Percentiles rank a stretch among this genome's conserved stretches.
phyloP scores from a whole-genome alignment of 2,888 invertebrate genomes.

The Opisthograptis luteolata region DNA sequence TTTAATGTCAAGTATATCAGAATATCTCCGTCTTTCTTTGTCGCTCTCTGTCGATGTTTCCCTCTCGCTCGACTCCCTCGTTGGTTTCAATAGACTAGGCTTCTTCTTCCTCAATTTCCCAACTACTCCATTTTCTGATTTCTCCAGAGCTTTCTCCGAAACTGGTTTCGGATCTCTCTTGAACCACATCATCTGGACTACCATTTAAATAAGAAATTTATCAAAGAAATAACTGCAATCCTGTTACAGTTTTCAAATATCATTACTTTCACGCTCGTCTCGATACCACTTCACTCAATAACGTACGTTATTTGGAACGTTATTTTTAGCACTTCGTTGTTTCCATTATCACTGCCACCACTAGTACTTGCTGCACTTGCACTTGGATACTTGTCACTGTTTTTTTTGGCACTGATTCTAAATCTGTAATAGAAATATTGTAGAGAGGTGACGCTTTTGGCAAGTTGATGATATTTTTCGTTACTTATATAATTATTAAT shows the following conservation, averaged over 20 bases:
- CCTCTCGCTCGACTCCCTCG: conserved; percentile 76
- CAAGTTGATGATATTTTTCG: conserved; percentile 21
- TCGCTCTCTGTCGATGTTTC: conserved; percentile 79
- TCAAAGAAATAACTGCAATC: conserved; percentile 4
- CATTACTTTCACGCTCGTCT: conserved; percentile 10
- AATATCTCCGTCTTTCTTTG: conserved; percentile 74
- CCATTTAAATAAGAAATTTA: conserved; percentile 30
- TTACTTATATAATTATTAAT: conserved; percentile 32
- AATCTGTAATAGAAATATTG: conserved; percentile 35
- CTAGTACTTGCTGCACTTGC: conserved; percentile 17
- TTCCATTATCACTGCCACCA: conserved; percentile 16
- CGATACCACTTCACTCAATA: conserved; percentile 3
- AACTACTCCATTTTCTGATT: conserved; percentile 56
- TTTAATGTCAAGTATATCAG: conserved; percentile 76
- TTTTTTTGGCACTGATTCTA: conserved; percentile 26
- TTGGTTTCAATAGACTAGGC: conserved; percentile 65
- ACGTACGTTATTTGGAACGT: conserved; percentile 6
- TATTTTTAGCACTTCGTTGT: conserved; percentile 6
- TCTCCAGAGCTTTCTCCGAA: conserved; percentile 65
- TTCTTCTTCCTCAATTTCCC: conserved; percentile 74
- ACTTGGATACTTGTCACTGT: conserved; percentile 1
- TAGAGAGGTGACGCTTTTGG: conserved; percentile 46
- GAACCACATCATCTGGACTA: conserved; percentile 76
- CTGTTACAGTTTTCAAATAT: not conserved
- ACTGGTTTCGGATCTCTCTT: conserved; percentile 74